Percentiles rank a stretch among this genome's conserved stretches.
These are phyloP conservation scores for Saiga tatarica DNA, from an alignment of 2,113 vertebrate species.

Conservation along the genomic window DNA sequence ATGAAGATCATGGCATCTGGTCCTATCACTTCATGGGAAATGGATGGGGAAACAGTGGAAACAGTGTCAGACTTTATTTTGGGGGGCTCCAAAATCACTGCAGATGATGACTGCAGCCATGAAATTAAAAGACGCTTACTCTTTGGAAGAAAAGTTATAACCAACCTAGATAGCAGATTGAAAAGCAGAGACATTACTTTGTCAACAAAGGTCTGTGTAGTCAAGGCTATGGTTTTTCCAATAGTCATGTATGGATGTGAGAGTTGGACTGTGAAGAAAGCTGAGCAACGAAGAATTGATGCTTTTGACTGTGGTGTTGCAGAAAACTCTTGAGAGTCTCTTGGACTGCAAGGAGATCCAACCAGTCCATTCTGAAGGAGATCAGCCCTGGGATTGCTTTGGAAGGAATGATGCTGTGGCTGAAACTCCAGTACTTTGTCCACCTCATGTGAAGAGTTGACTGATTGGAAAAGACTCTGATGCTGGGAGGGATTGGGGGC, in stretches of 20 bases:
- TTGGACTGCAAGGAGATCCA: neutral
- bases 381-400: neutral
- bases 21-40: neutral
- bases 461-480: neutral
- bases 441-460: neutral
- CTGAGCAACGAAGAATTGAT: rapidly evolving
- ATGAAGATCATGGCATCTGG: neutral
- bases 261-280: neutral
- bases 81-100: rapidly evolving
- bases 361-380: neutral
- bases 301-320: neutral
- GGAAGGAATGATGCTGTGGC: neutral
- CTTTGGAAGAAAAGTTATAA: neutral
- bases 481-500: neutral
- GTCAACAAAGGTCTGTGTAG: neutral
- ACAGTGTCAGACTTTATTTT: neutral
- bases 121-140: neutral
- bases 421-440: neutral
- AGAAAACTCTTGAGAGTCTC: neutral
- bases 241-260: neutral
- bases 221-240: neutral
- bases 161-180: neutral
- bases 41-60: neutral
- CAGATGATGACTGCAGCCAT: neutral
- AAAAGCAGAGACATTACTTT: neutral